Evolutionary conservation across 1,140 invertebrate species (phyloP).

Genomic region (Drosophila sulfurigaster): DNA sequence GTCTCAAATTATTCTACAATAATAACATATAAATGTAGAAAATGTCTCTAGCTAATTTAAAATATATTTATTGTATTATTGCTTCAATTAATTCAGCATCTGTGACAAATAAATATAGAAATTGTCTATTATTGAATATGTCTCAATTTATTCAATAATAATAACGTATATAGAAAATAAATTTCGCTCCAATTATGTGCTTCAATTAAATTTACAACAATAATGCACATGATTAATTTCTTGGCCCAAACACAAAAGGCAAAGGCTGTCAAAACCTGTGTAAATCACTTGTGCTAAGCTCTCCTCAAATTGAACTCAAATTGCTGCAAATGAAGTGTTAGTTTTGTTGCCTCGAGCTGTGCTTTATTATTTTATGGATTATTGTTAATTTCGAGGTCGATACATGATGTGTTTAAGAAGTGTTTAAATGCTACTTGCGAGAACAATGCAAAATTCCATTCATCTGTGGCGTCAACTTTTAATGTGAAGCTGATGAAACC

Average conservation of each 20-base stretch:
- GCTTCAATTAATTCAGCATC: too few species aligned
- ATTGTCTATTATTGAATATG: too few species aligned
- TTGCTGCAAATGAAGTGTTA: constrained; percentile 24
- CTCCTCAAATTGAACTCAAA: neutral
- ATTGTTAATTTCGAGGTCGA: constrained; percentile 16
- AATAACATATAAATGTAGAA: too few species aligned
- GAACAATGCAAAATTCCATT: neutral
- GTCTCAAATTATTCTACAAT: too few species aligned
- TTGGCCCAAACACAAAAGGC: neutral
- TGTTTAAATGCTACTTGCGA: constrained; percentile 1
- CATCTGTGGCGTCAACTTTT: neutral
- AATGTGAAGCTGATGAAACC: neutral
- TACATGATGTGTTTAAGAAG: neutral
- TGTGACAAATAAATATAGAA: too few species aligned
- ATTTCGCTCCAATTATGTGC: too few species aligned
- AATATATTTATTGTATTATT: too few species aligned
- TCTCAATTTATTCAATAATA: too few species aligned
- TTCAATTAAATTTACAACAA: neutral
- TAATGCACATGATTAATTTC: neutral
- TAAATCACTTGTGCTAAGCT: constrained; percentile 2
- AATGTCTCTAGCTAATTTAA: too few species aligned
- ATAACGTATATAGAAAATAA: too few species aligned
- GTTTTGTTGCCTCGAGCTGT: constrained; percentile 7
- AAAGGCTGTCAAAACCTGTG: constrained; percentile 7
- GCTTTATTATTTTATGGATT: constrained; percentile 15